Conservation (phyloP, 2,888 invertebrate genomes). For the Polymixis lichenea region DNA sequence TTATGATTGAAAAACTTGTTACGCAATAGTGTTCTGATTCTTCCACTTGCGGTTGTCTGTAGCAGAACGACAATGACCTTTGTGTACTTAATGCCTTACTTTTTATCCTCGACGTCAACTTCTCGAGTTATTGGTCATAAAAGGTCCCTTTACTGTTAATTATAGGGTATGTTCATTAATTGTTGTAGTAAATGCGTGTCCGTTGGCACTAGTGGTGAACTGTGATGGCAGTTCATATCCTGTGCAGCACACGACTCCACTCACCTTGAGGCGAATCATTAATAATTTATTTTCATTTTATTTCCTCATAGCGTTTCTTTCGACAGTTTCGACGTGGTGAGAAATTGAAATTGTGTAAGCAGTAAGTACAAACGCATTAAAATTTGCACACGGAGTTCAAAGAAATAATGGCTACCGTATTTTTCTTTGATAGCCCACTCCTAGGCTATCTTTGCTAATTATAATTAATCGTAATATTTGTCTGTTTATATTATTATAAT, state of each 20-base stretch:
- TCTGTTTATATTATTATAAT: constrained; percentile 36
- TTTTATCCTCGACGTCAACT: constrained; percentile 36
- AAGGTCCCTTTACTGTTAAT: constrained; percentile 27
- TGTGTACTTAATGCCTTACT: constrained; percentile 25
- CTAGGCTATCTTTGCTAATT: constrained; percentile 27
- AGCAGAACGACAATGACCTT: constrained; percentile 52
- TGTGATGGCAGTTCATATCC: constrained; percentile 18
- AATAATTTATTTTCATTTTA: constrained; percentile 30
- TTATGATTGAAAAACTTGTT: too few relatives aligned
- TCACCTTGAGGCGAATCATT: constrained; percentile 8
- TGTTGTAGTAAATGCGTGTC: constrained; percentile 25
- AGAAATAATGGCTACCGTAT: constrained; percentile 19
- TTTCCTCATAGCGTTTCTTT: constrained; percentile 29
- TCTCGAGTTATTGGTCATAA: constrained; percentile 35
- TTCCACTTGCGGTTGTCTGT: not conserved
- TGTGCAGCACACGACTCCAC: constrained; percentile 11
- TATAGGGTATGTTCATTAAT: constrained; percentile 29
- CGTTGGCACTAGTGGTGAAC: constrained; percentile 9
- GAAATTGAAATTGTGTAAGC: constrained; percentile 26
- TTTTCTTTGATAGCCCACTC: constrained; percentile 35
- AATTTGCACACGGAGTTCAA: constrained; percentile 30
- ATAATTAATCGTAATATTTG: constrained; percentile 39
- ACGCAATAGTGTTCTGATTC: too few relatives aligned
- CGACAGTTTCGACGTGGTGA: constrained; percentile 27
- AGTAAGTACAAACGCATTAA: constrained; percentile 12